Conservation (phyloP, 2,113 vertebrate species). For the Bagarius yarrelli region DNA sequence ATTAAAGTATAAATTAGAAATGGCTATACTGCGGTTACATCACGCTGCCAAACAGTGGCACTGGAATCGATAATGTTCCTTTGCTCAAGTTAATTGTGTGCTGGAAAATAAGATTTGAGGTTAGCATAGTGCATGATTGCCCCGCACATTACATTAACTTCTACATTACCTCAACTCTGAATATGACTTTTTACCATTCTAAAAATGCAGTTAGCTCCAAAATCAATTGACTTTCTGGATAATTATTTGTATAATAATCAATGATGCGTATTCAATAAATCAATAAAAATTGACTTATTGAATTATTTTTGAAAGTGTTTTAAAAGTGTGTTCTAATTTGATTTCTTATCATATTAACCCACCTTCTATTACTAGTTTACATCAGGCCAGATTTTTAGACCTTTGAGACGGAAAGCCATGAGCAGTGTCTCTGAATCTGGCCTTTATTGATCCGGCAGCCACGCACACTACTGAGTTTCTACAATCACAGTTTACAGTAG, state of each 20-base stretch:
- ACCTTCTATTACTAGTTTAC: not conserved
- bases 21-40: not conserved
- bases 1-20: not conserved
- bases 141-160: not conserved
- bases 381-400: conserved; percentile 1
- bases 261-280: no score
- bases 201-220: not conserved
- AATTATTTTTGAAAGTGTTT: no score
- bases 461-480: not conserved
- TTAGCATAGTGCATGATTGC: not conserved
- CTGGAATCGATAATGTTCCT: not conserved
- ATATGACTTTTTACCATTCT: not conserved
- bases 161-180: not conserved
- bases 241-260: not conserved
- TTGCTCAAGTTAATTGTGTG: not conserved
- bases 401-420: not conserved
- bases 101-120: not conserved
- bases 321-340: not conserved
- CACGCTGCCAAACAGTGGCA: not conserved
- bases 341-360: not conserved
- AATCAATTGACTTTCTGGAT: not conserved
- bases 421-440: not conserved
- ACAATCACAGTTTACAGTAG: not conserved
- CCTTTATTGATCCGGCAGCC: not conserved
- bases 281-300: no score